These are phyloP conservation scores for Thripadectes ignobilis DNA, from an alignment of 2,797 vertebrate species.

Conservation along the genomic window DNA sequence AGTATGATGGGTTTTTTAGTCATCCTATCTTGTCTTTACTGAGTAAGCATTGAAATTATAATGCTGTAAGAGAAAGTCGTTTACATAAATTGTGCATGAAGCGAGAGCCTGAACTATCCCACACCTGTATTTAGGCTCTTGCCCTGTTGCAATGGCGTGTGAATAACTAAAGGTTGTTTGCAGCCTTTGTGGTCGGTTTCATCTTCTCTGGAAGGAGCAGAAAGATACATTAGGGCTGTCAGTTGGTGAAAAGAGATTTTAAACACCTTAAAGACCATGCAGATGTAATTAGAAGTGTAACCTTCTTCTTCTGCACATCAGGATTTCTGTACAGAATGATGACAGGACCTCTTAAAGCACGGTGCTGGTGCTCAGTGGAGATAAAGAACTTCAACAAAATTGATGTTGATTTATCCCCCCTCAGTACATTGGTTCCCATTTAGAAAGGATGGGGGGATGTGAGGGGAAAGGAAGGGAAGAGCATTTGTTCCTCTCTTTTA, in stretches of 20 bases:
- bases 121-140: background rate
- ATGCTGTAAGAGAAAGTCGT: background rate
- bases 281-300: constrained; percentile 50
- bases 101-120: background rate
- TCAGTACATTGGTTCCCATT: background rate
- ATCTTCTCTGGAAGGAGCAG: background rate
- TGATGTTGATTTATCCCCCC: constrained; percentile 20
- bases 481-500: background rate
- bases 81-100: background rate
- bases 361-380: background rate
- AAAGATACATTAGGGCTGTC: background rate
- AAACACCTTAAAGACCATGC: background rate
- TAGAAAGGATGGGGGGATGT: background rate
- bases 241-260: background rate
- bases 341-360: background rate
- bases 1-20: background rate
- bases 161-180: background rate
- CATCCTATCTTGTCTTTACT: background rate
- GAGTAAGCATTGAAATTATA: background rate
- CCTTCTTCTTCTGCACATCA: background rate
- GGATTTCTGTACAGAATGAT: background rate
- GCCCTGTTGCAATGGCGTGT: background rate
- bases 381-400: constrained; percentile 15
- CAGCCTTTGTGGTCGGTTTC: background rate
- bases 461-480: background rate